Conservation (phyloP, 2,888 invertebrate species). For the Craniophora ligustri region DNA sequence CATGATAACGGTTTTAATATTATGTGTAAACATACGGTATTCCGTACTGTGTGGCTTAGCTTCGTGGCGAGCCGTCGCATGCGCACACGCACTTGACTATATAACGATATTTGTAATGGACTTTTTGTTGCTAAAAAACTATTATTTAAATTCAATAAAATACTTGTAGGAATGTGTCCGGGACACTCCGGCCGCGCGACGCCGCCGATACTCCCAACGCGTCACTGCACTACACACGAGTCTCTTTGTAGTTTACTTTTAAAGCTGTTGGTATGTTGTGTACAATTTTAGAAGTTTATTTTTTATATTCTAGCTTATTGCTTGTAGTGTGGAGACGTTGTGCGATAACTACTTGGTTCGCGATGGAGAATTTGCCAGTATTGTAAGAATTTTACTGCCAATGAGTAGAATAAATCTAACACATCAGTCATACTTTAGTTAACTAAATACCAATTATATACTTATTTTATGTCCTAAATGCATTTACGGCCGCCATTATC, state of each 20-base stretch:
- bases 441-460: slow-evolving; percentile 67
- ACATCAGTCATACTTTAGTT: slow-evolving; percentile 75
- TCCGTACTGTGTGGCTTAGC: slow-evolving; percentile 50
- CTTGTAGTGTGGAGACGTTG: slow-evolving; percentile 46
- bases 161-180: slow-evolving; percentile 15
- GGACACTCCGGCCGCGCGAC: not conserved
- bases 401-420: slow-evolving; percentile 75
- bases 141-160: slow-evolving; percentile 37
- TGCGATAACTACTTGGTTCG: slow-evolving; percentile 43
- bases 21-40: slow-evolving; percentile 50
- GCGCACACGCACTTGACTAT: slow-evolving; percentile 30
- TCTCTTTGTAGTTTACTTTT: slow-evolving; percentile 63
- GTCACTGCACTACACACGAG: slow-evolving; percentile 4
- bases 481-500: slow-evolving; percentile 77
- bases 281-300: slow-evolving; percentile 81
- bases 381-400: slow-evolving; percentile 73
- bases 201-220: slow-evolving; percentile 7
- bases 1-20: slow-evolving; percentile 68
- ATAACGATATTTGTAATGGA: slow-evolving; percentile 33
- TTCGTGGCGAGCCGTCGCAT: slow-evolving; percentile 22
- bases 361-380: slow-evolving; percentile 68
- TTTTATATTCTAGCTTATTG: slow-evolving; percentile 73
- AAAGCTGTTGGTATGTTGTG: slow-evolving; percentile 69
- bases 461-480: slow-evolving; percentile 71
- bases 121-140: slow-evolving; percentile 47